Conservation (phyloP, 2,888 invertebrate species). For the Isoperla grammatica region DNA sequence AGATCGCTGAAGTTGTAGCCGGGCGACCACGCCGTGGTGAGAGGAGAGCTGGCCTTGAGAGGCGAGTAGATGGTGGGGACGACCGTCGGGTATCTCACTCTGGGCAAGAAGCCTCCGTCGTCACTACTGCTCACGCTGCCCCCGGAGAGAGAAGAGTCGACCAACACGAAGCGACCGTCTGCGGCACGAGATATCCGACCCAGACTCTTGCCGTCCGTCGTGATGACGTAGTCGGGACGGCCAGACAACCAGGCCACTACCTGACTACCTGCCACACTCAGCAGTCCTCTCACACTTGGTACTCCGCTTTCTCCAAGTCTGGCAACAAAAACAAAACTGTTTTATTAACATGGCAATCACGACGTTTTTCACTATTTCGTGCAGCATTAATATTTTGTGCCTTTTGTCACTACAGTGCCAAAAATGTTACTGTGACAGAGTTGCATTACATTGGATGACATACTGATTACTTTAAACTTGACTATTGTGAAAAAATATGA, state of each 20-base stretch:
- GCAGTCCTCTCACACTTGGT: conserved; percentile 78
- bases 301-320: conserved; percentile 93
- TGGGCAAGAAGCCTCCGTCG: conserved; percentile 72
- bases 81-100: conserved; percentile 41
- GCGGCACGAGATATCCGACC: conserved; percentile 65
- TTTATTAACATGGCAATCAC: too few species aligned
- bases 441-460: too few species aligned
- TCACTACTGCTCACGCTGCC: conserved; percentile 55
- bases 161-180: conserved; percentile 68
- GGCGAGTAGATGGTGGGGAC: conserved; percentile 33
- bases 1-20: conserved; percentile 74
- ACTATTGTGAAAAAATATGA: too few species aligned
- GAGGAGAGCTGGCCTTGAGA: conserved; percentile 24
- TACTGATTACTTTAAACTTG: too few species aligned
- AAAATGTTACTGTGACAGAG: too few species aligned
- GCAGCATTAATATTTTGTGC: too few species aligned
- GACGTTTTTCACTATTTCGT: too few species aligned
- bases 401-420: too few species aligned
- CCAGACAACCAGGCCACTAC: conserved; percentile 63
- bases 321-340: too few species aligned
- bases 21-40: conserved; percentile 56
- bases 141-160: conserved; percentile 47
- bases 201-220: conserved; percentile 38
- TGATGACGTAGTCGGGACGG: conserved; percentile 38
- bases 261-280: conserved; percentile 51